Percentiles rank a stretch among this genome's conserved stretches.
Evolutionary conservation across 2,888 invertebrate genomes (phyloP).

Genomic region (Perdita meconis): DNA sequence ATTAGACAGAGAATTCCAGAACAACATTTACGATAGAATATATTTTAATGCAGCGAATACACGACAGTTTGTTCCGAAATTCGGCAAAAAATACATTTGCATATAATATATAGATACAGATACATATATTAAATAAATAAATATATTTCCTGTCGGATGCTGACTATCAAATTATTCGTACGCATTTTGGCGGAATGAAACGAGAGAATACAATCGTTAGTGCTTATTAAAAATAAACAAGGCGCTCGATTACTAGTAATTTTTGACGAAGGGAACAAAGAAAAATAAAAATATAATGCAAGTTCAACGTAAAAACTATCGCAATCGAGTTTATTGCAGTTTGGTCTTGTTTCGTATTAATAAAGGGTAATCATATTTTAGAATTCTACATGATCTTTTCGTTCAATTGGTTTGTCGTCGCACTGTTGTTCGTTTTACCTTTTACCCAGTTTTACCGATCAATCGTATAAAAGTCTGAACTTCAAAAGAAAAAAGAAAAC

Average conservation of each 20-base stretch:
- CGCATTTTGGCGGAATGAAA: conserved; percentile 47
- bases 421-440: no score
- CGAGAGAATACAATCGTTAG: conserved; percentile 40
- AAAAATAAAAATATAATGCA: neutral
- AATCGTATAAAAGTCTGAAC: neutral
- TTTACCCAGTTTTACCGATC: neutral
- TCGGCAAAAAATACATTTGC: conserved; percentile 44
- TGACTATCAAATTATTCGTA: conserved; percentile 51
- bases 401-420: neutral
- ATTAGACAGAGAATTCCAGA: conserved; percentile 18
- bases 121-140: conserved; percentile 54
- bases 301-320: conserved; percentile 3
- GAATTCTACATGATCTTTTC: neutral
- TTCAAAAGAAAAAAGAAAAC: neutral
- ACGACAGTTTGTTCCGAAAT: conserved; percentile 38
- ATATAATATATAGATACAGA: conserved; percentile 39
- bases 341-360: neutral
- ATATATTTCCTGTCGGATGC: conserved; percentile 40
- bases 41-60: conserved; percentile 50
- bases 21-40: conserved; percentile 48
- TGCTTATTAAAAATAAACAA: neutral
- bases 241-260: conserved; percentile 8
- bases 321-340: conserved; percentile 30
- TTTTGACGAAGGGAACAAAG: neutral
- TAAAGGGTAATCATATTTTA: neutral